These are phyloP conservation scores for Eristalis intricaria DNA, from an alignment of 2,888 invertebrate genomes.

Conservation along the genomic window DNA sequence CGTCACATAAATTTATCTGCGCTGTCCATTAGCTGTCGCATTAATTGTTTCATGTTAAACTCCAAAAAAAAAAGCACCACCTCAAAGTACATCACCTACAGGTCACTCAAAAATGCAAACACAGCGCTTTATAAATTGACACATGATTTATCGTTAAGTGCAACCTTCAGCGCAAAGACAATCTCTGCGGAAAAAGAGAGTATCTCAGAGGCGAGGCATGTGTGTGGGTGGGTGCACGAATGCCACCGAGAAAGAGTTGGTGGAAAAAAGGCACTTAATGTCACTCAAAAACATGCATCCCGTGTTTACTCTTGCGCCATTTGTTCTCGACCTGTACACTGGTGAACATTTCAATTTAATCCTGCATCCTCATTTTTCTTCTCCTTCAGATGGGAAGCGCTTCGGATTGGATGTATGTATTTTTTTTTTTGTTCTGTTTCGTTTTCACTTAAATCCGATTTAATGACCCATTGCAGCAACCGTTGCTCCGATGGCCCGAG, in stretches of 20 bases:
- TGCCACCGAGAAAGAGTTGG: neutral
- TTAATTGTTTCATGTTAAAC: neutral
- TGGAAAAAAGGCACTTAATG: conserved; percentile 22
- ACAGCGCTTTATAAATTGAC: neutral
- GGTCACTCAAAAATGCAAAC: neutral
- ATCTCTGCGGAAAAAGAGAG: neutral
- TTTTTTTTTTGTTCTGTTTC: neutral
- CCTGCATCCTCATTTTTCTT: conserved; percentile 8
- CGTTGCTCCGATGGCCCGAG: neutral
- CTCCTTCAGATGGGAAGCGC: neutral
- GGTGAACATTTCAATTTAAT: conserved; percentile 29
- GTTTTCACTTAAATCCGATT: conserved; percentile 31
- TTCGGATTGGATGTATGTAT: neutral
- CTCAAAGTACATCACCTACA: neutral
- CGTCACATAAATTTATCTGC: too few species aligned
- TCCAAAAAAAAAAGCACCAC: neutral
- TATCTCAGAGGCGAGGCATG: neutral
- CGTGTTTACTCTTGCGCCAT: conserved; percentile 16
- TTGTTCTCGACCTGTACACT: neutral
- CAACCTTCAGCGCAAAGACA: neutral
- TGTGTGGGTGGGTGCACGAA: neutral
- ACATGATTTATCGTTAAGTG: neutral
- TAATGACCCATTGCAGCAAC: conserved; percentile 8
- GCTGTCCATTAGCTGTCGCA: neutral
- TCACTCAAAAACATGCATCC: neutral